Percentiles rank a stretch among this genome's conserved stretches.
These are phyloP conservation scores for Phengaris alcon DNA, from an alignment of 2,888 invertebrate species.

Conservation along the genomic window DNA sequence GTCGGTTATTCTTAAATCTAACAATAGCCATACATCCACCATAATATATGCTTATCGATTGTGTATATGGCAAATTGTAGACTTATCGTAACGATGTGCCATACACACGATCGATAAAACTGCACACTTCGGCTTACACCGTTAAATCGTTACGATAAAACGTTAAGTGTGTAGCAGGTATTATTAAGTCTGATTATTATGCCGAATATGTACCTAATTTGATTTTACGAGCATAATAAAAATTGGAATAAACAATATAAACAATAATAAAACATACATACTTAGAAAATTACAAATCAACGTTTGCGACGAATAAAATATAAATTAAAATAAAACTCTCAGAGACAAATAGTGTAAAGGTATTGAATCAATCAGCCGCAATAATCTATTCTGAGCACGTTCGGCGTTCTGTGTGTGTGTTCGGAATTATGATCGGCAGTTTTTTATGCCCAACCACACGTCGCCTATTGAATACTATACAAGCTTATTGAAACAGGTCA, in stretches of 20 bases:
- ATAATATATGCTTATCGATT: too few species aligned
- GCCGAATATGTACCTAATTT: background rate
- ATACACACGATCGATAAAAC: too few species aligned
- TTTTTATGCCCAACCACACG: slow-evolving; percentile 68
- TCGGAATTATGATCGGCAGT: slow-evolving; percentile 59
- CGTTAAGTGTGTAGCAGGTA: too few species aligned
- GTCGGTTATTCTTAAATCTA: background rate
- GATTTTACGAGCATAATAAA: background rate
- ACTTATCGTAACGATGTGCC: too few species aligned
- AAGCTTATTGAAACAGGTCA: slow-evolving; percentile 38
- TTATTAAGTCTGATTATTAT: background rate
- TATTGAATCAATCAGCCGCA: slow-evolving; percentile 38
- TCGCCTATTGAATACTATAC: slow-evolving; percentile 73
- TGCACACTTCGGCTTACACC: too few species aligned
- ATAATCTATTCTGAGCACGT: slow-evolving; percentile 51
- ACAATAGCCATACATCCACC: too few species aligned
- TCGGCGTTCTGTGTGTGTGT: slow-evolving; percentile 62
- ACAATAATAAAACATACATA: slow-evolving; percentile 4
- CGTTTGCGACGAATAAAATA: slow-evolving; percentile 9
- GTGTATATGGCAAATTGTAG: too few species aligned
- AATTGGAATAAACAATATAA: background rate
- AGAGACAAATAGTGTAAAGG: slow-evolving; percentile 38
- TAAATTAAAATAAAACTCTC: slow-evolving; percentile 29
- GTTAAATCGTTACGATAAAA: too few species aligned
- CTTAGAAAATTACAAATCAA: background rate